A percentile compares a stretch with the other conserved stretches of the same genome.
These are phyloP conservation scores for Leptestheria dahalacensis DNA, from an alignment of 1,140 invertebrate species.

Conservation along the genomic window DNA sequence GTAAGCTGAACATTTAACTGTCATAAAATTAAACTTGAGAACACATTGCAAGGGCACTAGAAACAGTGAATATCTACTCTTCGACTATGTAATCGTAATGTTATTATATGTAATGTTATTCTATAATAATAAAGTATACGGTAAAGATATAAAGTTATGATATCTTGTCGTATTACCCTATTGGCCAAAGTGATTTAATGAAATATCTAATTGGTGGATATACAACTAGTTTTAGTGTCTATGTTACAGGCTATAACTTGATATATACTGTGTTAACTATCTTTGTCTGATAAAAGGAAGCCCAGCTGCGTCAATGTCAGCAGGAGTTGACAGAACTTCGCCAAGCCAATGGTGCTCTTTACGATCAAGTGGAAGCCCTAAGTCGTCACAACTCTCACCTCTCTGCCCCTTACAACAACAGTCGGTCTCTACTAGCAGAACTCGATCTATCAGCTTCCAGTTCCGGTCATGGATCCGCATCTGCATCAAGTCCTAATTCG, in stretches of 20 bases:
- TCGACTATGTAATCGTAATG: too few relatives aligned
- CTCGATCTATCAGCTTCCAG: conserved; percentile 31
- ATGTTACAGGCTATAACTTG: too few relatives aligned
- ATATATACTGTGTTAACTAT: too few relatives aligned
- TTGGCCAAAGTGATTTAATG: too few relatives aligned
- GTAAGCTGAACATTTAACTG: neutral
- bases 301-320: conserved; percentile 31
- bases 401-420: conserved; percentile 16
- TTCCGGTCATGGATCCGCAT: conserved; percentile 19
- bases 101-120: conserved; percentile 1
- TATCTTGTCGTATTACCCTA: too few relatives aligned
- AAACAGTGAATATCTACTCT: too few relatives aligned
- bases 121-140: too few relatives aligned
- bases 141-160: too few relatives aligned
- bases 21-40: neutral
- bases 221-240: too few relatives aligned
- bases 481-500: conserved; percentile 13
- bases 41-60: too few relatives aligned
- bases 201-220: too few relatives aligned
- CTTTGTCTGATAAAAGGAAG: conserved; percentile 30
- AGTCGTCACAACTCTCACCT: conserved; percentile 20
- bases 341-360: conserved; percentile 32
- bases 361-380: conserved; percentile 30
- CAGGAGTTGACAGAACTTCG: conserved; percentile 44
- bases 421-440: conserved; percentile 33